Evolutionary conservation across 2,113 vertebrate species (phyloP).

Genomic region (Echinops telfairi): DNA sequence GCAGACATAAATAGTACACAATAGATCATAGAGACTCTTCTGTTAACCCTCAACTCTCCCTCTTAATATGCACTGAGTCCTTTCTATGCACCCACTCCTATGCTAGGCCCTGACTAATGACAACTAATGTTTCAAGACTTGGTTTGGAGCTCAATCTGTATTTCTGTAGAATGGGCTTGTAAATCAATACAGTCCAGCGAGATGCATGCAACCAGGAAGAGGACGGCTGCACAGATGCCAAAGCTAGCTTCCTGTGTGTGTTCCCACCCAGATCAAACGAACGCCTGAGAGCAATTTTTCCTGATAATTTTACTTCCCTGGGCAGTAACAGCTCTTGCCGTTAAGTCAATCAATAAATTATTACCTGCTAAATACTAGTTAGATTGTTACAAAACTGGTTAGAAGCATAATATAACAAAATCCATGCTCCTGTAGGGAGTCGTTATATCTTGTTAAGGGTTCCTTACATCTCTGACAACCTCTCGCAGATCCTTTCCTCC

Average conservation of each 20-base stretch:
- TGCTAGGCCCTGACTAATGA: neutral
- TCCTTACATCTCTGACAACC: neutral
- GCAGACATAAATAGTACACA: neutral
- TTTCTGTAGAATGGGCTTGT: neutral
- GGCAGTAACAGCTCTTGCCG: neutral
- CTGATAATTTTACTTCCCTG: neutral
- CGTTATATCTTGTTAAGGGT: neutral
- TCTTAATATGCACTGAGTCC: neutral
- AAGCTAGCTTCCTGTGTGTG: neutral
- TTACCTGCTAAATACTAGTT: neutral
- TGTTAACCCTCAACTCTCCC: neutral
- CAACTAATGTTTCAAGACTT: neutral
- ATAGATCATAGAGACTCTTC: neutral
- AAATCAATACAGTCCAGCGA: neutral
- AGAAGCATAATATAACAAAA: neutral
- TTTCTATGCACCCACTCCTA: neutral
- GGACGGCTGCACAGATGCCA: neutral
- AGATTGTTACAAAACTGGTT: neutral
- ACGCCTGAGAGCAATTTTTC: neutral
- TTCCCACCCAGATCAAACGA: neutral
- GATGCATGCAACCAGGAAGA: neutral
- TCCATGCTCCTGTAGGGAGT: neutral
- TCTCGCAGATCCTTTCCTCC: neutral
- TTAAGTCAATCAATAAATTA: conserved; percentile 26
- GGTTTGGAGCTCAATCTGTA: neutral